phyloP scores from a whole-genome alignment of 2,797 vertebrate species.

The Sebastes vulpes region DNA sequence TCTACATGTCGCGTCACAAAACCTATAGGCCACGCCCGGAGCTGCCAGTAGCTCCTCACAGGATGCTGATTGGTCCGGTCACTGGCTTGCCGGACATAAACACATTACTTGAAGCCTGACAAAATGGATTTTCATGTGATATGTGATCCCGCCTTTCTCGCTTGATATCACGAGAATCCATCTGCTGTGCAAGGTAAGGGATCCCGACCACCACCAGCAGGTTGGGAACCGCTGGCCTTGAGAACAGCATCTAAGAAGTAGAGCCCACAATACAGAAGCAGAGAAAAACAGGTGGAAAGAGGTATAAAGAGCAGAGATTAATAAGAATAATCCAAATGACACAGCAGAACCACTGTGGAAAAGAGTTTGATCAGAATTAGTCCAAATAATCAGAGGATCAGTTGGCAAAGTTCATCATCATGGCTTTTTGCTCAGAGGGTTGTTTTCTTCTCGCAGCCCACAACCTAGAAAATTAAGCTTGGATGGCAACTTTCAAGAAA shows the following conservation, averaged over 20 bases:
- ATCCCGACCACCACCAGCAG: not conserved
- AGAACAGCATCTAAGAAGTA: not conserved
- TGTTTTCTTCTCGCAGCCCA: conserved; percentile 21
- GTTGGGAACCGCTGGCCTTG: not conserved
- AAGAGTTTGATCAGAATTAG: conserved; percentile 18
- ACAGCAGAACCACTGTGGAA: conserved; percentile 8
- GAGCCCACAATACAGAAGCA: not conserved
- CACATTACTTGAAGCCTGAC: too few relatives aligned
- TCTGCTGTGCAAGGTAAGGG: too few relatives aligned
- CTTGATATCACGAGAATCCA: too few relatives aligned
- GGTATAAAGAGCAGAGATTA: conserved; percentile 18
- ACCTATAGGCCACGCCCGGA: not conserved
- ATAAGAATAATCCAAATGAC: conserved; percentile 38
- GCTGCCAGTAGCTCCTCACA: not conserved
- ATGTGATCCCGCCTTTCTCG: too few relatives aligned
- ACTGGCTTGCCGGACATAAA: too few relatives aligned
- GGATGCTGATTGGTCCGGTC: not conserved
- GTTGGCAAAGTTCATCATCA: not conserved
- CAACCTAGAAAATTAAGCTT: conserved; percentile 45
- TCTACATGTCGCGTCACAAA: not conserved
- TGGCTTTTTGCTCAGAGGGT: conserved; percentile 18
- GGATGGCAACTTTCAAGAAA: conserved; percentile 65
- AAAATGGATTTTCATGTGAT: too few relatives aligned
- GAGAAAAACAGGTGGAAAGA: conserved; percentile 5
- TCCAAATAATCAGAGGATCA: conserved; percentile 43